Base-by-base conservation (phyloP, 2,888 invertebrate genomes). In the Gastrophysa polygoni region DNA sequence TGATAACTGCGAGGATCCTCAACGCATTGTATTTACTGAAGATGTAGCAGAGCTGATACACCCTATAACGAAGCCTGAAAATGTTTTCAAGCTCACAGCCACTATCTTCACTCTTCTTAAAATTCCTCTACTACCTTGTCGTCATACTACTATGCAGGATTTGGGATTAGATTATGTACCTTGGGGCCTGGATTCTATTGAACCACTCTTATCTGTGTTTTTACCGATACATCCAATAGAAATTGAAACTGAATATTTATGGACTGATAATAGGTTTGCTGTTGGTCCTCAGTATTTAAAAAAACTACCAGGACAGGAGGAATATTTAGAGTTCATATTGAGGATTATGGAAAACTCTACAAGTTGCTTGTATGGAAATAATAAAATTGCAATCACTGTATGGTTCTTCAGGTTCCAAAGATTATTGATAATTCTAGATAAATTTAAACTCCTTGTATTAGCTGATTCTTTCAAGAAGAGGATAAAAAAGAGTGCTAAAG, bases 31-130 rank as follows among this genome's bases (percentile, higher is more conserved):
- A 44, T 86, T 86, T 66, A 83, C 85, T 32, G 87, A 87, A 69
- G 89, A 89, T 73, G 85, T 88, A 8, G 83, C 86, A 1, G 88
- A 88, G 71, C 86, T 90, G 76, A 87, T 92, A 68, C 89, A 88
- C 80, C 91, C 92, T 3, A 82, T 89, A 48, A 83, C 87, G 43
- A 84, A 84, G 50, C 81, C 82, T 6, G 82, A 82, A 57, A 87
- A 88, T 62, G 85, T 84, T 32, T 85, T 89, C 75, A 84, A 85
- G 73, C 80, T 91, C 70, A 84, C 86, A 21, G 82, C 86, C 14
- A 84, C 86, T 43, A 84, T 87, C 69, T 81, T 92, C 66, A 78
- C 84, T 6, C 73, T 84, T 21, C 73, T 87, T 68, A 89, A 90
- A 60, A 62, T 73, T 20, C 89, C 89, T 0, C 75, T 89, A 20